Base-by-base conservation (phyloP, 2,888 invertebrate species). In the Eustalomyia histrio region DNA sequence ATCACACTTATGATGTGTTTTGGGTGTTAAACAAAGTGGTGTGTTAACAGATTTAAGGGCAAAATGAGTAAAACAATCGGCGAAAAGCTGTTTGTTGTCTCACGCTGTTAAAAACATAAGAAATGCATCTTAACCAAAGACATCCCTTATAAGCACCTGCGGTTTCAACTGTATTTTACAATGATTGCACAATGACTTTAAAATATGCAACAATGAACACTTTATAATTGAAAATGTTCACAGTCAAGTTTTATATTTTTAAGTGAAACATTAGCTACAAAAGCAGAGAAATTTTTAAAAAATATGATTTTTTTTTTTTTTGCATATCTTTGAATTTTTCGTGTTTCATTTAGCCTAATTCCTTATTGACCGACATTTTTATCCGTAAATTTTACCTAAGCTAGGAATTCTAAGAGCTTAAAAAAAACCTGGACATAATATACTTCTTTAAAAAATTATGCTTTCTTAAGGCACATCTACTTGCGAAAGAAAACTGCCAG, bases 31-130 rank as follows among this genome's bases (percentile, higher is more conserved):
- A 29, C 52, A 47, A 75, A 55, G 47, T 63, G 68, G 68, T 53
- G 4, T 29, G 24, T 29, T 29, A 29, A 29, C 7, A 29, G 29
- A 29, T 47, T 47, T n/a, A 65, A 58, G 73, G 63, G 29, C 29
- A 67, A 67, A 47, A 47, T 39, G 14, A 9, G 2, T 43, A 57
- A 47, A 55, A 65, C 64, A 72, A 72, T 55, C 53, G 60, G 47
- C 24, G 52, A 65, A 71, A 72, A 60, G 58, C 67, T 47, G 55
- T 53, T 72, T 60, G 61, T 72, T 67, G 47, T 60, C 50, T 74
- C 83, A 67, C 21, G 78, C 83, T 80, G 80, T 71, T 80, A 60
- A 71, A 61, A 57, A 83, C 82, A 80, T 68, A 68, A 73, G 65
- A 82, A 79, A 72, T 76, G 67, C 78, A 83, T 83, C 80, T 75